Evolutionary conservation across 2,113 vertebrate species (phyloP).

Genomic region (Beaufortia kweichowensis): DNA sequence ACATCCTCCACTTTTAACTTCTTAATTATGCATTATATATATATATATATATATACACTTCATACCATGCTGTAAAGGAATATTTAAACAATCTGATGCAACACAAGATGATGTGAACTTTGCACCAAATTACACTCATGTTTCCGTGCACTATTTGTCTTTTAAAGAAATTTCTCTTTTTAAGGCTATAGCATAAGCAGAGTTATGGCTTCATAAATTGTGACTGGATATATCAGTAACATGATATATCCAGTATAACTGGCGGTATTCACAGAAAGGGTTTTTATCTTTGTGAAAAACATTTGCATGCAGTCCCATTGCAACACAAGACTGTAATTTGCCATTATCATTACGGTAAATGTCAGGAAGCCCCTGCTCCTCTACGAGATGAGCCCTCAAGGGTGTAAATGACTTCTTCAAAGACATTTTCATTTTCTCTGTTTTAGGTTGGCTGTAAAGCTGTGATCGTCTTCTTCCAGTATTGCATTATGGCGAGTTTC

Average conservation of each 20-base stretch:
- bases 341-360: neutral
- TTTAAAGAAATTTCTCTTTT: neutral
- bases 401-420: neutral
- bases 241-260: too few species aligned
- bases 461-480: slow-evolving; percentile 92
- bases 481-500: slow-evolving; percentile 96
- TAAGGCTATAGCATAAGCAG: too few species aligned
- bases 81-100: neutral
- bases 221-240: neutral
- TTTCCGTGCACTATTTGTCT: neutral
- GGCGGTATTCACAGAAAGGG: neutral
- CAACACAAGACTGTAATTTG: neutral
- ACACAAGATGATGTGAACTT: too few species aligned
- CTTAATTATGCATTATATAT: neutral
- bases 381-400: neutral
- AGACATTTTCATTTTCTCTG: slow-evolving; percentile 37
- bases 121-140: neutral
- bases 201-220: neutral
- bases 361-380: neutral
- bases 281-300: neutral
- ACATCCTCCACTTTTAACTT: neutral
- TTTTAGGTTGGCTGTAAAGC: slow-evolving; percentile 89
- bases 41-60: neutral
- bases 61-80: neutral
- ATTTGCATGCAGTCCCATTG: neutral